phyloP scores from a whole-genome alignment of 2,113 vertebrate species.

The Gobio gobio region DNA sequence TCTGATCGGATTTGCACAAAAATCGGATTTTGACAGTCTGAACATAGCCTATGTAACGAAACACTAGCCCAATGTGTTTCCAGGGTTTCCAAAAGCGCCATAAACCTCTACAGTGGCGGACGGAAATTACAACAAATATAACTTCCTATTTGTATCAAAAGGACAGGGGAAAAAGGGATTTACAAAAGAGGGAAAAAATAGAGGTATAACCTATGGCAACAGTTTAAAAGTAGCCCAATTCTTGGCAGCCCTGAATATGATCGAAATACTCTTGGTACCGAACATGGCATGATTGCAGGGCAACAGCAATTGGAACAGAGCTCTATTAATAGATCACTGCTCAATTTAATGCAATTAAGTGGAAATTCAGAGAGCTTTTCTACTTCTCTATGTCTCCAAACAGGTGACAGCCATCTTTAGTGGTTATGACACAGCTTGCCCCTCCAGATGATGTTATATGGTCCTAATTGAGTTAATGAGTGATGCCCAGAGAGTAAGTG shows the following conservation, averaged over 20 bases:
- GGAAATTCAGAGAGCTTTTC: slow-evolving; percentile 68
- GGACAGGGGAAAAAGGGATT: too few relatives aligned
- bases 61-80: background rate
- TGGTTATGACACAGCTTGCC: slow-evolving; percentile 68
- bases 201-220: background rate
- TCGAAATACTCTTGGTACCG: slow-evolving; percentile 26
- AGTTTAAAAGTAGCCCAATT: background rate
- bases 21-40: too few relatives aligned
- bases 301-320: slow-evolving; percentile 70
- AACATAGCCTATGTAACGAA: too few relatives aligned
- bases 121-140: too few relatives aligned
- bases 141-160: too few relatives aligned
- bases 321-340: slow-evolving; percentile 73
- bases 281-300: slow-evolving; percentile 71
- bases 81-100: background rate
- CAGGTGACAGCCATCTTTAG: slow-evolving; percentile 78
- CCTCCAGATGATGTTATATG: slow-evolving; percentile 68
- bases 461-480: slow-evolving; percentile 69
- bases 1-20: too few relatives aligned
- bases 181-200: too few relatives aligned
- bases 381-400: slow-evolving; percentile 61
- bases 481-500: slow-evolving; percentile 60
- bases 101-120: too few relatives aligned
- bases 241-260: background rate
- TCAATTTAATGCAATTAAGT: slow-evolving; percentile 70